phyloP scores from a whole-genome alignment of 2,113 vertebrate genomes.

The Heterotis niloticus region DNA sequence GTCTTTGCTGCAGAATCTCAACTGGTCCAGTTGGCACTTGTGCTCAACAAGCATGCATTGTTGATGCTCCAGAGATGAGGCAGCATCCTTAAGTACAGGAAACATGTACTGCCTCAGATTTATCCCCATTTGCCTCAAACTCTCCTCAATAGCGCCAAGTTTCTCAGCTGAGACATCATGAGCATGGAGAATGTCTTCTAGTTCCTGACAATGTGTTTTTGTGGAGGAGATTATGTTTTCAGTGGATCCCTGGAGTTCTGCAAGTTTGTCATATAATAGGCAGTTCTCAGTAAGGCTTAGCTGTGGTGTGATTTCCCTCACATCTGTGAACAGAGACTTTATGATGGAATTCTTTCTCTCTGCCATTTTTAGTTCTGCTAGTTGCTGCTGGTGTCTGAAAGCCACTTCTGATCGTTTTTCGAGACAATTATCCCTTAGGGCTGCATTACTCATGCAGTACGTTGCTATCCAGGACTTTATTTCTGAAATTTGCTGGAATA shows the following conservation, averaged over 20 bases:
- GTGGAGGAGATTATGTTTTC: constrained; percentile 64
- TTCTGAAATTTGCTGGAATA: constrained; percentile 61
- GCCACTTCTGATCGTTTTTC: constrained; percentile 51
- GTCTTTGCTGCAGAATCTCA: constrained; percentile 50
- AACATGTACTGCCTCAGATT: constrained; percentile 46
- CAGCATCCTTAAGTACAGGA: constrained; percentile 48
- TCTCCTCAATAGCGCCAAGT: constrained; percentile 49
- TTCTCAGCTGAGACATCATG: constrained; percentile 63
- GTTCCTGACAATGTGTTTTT: constrained; percentile 59
- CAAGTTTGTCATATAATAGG: constrained; percentile 73
- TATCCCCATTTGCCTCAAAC: constrained; percentile 53
- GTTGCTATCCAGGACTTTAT: constrained; percentile 61
- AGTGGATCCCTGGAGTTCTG: constrained; percentile 66
- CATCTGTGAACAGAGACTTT: constrained; percentile 56
- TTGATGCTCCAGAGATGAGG: constrained; percentile 28
- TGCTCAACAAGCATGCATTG: constrained; percentile 55
- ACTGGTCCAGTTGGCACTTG: constrained; percentile 56
- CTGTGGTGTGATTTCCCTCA: constrained; percentile 44
- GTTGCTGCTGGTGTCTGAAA: constrained; percentile 46
- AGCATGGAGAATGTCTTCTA: constrained; percentile 65
- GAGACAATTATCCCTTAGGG: constrained; percentile 34
- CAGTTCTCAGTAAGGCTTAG: constrained; percentile 73
- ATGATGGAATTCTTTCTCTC: constrained; percentile 55
- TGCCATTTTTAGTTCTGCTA: constrained; percentile 57
- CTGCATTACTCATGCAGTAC: constrained; percentile 47